phyloP scores from a whole-genome alignment of 2,888 invertebrate genomes.

The Leptarthrus brevirostris region DNA sequence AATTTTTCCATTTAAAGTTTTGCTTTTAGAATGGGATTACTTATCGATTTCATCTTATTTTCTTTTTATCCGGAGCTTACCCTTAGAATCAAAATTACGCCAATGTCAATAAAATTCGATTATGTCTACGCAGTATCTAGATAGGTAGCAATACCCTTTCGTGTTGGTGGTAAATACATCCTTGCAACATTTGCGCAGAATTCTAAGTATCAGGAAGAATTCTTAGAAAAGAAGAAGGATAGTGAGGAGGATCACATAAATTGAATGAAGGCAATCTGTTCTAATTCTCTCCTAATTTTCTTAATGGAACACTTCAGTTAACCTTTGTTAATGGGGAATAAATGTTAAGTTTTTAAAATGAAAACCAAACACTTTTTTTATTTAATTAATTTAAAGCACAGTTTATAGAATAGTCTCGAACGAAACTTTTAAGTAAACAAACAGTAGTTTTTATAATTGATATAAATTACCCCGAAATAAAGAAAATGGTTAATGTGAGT shows the following conservation, averaged over 20 bases:
- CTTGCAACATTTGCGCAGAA: conserved; percentile 7
- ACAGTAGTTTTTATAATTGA: no score
- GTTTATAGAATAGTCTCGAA: no score
- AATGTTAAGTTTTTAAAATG: no score
- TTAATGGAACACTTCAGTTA: conserved; percentile 36
- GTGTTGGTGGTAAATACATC: conserved; percentile 20
- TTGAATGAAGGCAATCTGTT: conserved; percentile 39
- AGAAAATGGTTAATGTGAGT: no score
- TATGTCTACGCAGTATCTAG: conserved; percentile 1
- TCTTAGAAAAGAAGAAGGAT: neutral
- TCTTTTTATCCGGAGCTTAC: conserved; percentile 21
- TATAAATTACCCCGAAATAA: no score
- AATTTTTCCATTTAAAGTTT: conserved; percentile 22
- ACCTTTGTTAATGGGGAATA: no score
- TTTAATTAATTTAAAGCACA: no score
- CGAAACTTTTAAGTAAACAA: no score
- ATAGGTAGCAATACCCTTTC: conserved; percentile 45
- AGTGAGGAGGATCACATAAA: neutral
- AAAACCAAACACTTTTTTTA: no score
- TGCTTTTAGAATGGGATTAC: neutral
- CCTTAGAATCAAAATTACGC: conserved; percentile 36
- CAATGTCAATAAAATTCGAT: conserved; percentile 43
- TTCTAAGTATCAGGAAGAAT: no score
- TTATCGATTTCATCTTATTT: conserved; percentile 39
- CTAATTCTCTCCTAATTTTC: conserved; percentile 39